A percentile compares a stretch with the other conserved stretches of the same genome.
These are phyloP conservation scores for Criorhina ranunculi DNA, from an alignment of 2,888 invertebrate species.

Conservation along the genomic window DNA sequence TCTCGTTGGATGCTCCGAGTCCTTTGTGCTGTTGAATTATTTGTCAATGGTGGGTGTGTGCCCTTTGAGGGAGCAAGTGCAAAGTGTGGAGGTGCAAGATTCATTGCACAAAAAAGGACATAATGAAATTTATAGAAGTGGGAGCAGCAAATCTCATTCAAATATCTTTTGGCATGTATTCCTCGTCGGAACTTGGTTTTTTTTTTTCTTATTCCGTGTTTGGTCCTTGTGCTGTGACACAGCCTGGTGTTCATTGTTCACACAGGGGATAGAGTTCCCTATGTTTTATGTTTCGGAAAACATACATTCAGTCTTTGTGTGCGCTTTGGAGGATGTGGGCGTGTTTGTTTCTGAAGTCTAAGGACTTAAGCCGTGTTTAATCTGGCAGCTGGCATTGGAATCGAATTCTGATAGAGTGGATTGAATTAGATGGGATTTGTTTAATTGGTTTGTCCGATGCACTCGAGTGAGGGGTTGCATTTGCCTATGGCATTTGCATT, in stretches of 20 bases:
- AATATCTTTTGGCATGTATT: constrained; percentile 22
- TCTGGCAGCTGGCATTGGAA: constrained; percentile 54
- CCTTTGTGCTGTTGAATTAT: constrained; percentile 53
- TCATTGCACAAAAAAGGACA: constrained; percentile 9
- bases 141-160: constrained; percentile 1
- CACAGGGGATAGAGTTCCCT: background rate
- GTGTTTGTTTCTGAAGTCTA: constrained; percentile 18
- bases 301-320: background rate
- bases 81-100: constrained; percentile 30
- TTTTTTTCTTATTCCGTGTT: background rate
- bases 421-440: constrained; percentile 62
- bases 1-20: constrained; percentile 1
- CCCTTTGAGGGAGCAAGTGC: constrained; percentile 6
- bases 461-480: constrained; percentile 24
- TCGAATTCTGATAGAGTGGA: constrained; percentile 46
- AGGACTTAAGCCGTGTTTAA: constrained; percentile 40
- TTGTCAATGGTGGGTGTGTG: constrained; percentile 24
- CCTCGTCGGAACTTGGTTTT: background rate
- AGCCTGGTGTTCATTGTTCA: constrained; percentile 16
- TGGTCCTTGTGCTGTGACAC: background rate
- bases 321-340: constrained; percentile 26
- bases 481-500: constrained; percentile 32
- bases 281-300: constrained; percentile 12
- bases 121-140: constrained; percentile 8
- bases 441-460: constrained; percentile 45